phyloP scores from a whole-genome alignment of 2,797 vertebrate species.

The Tauraco hartlaubi region DNA sequence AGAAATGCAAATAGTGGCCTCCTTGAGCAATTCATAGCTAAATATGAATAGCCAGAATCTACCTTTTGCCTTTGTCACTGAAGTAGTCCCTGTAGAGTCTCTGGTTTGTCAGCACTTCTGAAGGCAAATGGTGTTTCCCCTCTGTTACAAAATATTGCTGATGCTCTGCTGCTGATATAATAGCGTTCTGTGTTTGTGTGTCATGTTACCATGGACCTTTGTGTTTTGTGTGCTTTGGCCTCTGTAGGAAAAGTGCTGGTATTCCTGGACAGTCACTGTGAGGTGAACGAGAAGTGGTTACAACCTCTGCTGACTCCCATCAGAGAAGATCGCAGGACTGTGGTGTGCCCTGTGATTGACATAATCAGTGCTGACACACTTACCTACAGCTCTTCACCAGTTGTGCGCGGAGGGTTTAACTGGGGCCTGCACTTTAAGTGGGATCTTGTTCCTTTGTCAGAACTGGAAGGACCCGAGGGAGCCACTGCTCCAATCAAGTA shows the following conservation, averaged over 20 bases:
- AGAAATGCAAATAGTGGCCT: background rate
- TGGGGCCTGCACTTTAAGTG: slow-evolving; percentile 99
- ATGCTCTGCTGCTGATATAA: background rate
- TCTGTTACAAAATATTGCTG: background rate
- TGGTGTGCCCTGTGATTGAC: slow-evolving; percentile 97
- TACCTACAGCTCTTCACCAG: slow-evolving; percentile 91
- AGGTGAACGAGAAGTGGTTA: slow-evolving; percentile 93
- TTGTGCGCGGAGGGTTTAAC: slow-evolving; percentile 96
- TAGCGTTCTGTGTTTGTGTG: accelerated
- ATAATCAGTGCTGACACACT: slow-evolving; percentile 97
- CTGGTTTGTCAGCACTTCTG: background rate
- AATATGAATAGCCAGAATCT: background rate
- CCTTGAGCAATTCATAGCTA: background rate
- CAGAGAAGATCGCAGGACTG: slow-evolving; percentile 80
- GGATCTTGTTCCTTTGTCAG: slow-evolving; percentile 92
- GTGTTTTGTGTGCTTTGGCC: background rate
- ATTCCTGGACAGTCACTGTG: slow-evolving; percentile 98
- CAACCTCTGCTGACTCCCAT: slow-evolving; percentile 90
- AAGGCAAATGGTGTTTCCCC: background rate
- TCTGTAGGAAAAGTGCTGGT: slow-evolving; percentile 91
- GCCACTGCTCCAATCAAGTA: slow-evolving; percentile 89
- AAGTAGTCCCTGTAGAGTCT: background rate
- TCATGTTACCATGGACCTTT: background rate
- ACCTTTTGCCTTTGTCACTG: background rate
- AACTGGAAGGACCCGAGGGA: slow-evolving; percentile 85